These are phyloP conservation scores for Malacoraja senta DNA, from an alignment of 2,797 vertebrate genomes.

Conservation along the genomic window DNA sequence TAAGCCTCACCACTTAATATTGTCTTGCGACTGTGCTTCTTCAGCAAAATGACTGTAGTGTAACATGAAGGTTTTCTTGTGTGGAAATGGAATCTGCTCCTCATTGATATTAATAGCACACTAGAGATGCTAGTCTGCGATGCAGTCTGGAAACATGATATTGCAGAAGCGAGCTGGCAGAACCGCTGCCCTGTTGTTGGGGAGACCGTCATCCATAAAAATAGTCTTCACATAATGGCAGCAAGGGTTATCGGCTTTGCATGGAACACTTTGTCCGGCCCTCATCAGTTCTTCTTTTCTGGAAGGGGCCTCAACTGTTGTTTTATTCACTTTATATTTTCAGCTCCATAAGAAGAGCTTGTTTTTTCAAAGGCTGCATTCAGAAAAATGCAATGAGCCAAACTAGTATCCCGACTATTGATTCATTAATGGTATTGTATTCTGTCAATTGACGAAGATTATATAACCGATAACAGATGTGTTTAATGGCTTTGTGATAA, in stretches of 20 bases:
- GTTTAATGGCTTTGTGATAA: conserved; percentile 78
- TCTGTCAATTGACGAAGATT: conserved; percentile 81
- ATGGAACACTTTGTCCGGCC: conserved; percentile 6
- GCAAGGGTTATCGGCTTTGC: conserved; percentile 52
- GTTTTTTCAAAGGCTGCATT: conserved; percentile 7
- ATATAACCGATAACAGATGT: conserved; percentile 78
- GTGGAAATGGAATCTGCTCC: conserved; percentile 73
- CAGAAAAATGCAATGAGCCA: conserved; percentile 29
- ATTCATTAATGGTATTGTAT: conserved; percentile 75
- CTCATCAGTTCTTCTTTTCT: conserved; percentile 16
- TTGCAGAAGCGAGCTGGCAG: conserved; percentile 57
- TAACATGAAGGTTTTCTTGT: conserved; percentile 61
- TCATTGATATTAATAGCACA: conserved; percentile 80
- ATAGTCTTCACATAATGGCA: conserved; percentile 61
- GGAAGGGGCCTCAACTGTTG: not conserved
- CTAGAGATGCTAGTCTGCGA: conserved; percentile 66
- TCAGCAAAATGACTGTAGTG: conserved; percentile 56
- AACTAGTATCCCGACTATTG: conserved; percentile 45
- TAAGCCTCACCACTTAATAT: conserved; percentile 48
- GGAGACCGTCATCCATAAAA: conserved; percentile 58
- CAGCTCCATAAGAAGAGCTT: conserved; percentile 6
- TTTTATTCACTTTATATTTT: conserved; percentile 12
- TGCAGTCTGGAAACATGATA: conserved; percentile 69
- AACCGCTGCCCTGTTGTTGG: conserved; percentile 58
- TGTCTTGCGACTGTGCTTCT: conserved; percentile 53